Percentiles rank a stretch among this genome's conserved stretches.
These are phyloP conservation scores for Rallus limicola DNA, from an alignment of 2,113 vertebrate species.

Conservation along the genomic window DNA sequence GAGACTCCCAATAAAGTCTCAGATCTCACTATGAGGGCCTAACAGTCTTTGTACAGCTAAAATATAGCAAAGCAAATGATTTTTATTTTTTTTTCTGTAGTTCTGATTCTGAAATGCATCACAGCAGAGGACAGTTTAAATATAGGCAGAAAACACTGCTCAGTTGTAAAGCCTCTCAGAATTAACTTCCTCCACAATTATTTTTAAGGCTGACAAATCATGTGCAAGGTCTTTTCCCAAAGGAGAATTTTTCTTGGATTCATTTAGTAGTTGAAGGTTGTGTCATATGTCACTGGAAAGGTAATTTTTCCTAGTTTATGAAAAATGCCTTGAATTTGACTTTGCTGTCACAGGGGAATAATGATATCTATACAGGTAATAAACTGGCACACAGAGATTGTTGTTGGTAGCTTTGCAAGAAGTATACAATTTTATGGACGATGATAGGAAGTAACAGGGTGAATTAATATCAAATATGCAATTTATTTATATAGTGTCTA, in stretches of 20 bases:
- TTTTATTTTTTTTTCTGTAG: not conserved
- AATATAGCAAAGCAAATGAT: not conserved
- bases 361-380: constrained; percentile 59
- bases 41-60: not conserved
- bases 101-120: constrained; percentile 31
- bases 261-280: constrained; percentile 59
- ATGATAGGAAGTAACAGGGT: constrained; percentile 31
- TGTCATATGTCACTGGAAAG: constrained; percentile 59
- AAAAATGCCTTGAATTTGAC: constrained; percentile 66
- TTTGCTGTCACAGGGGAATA: constrained; percentile 68
- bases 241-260: constrained; percentile 58
- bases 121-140: constrained; percentile 12
- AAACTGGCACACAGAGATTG: constrained; percentile 46
- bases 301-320: constrained; percentile 68
- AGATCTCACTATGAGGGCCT: not conserved
- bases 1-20: constrained; percentile 11
- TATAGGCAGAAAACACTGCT: constrained; percentile 5
- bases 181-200: constrained; percentile 53
- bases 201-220: constrained; percentile 54
- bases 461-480: constrained; percentile 49
- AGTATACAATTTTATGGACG: constrained; percentile 10
- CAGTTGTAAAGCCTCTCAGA: constrained; percentile 5
- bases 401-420: constrained; percentile 60
- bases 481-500: constrained; percentile 49
- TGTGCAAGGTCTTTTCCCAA: constrained; percentile 46